These are phyloP conservation scores for Chaetops frenatus DNA, from an alignment of 2,113 vertebrate genomes.

Conservation along the genomic window DNA sequence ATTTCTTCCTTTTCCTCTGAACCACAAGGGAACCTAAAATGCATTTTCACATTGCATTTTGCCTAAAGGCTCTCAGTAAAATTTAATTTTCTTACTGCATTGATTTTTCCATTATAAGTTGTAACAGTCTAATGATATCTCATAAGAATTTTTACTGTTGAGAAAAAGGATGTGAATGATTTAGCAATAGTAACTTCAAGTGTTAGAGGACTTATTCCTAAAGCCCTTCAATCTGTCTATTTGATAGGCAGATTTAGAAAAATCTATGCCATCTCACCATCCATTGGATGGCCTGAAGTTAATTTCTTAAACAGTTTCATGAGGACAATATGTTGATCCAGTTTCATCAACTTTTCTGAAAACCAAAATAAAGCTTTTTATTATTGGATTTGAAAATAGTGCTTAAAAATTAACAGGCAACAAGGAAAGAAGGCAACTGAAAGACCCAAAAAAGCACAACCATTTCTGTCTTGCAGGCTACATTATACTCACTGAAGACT, in stretches of 20 bases:
- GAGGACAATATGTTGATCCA: neutral
- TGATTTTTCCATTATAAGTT: conserved; percentile 88
- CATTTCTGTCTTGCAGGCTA: neutral
- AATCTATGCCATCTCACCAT: neutral
- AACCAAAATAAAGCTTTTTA: conserved; percentile 11
- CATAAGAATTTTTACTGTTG: conserved; percentile 72
- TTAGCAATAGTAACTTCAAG: conserved; percentile 59
- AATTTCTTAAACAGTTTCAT: neutral
- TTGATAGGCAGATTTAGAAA: neutral
- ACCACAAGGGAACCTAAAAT: conserved; percentile 85
- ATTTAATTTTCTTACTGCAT: conserved; percentile 96
- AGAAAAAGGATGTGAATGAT: conserved; percentile 70
- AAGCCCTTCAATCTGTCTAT: conserved; percentile 3
- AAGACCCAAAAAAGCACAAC: neutral
- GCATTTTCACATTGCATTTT: conserved; percentile 93
- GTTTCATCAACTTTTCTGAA: neutral
- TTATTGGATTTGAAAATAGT: neutral
- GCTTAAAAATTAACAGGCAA: conserved; percentile 18
- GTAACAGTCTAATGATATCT: conserved; percentile 85
- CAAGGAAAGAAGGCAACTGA: neutral
- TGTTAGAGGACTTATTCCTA: conserved; percentile 26
- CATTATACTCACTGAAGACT: neutral
- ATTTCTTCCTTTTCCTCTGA: conserved; percentile 75
- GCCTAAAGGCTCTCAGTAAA: conserved; percentile 93
- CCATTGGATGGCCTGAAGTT: neutral